Conservation (phyloP, 2,888 invertebrate species). For the Anaspis maculata region DNA sequence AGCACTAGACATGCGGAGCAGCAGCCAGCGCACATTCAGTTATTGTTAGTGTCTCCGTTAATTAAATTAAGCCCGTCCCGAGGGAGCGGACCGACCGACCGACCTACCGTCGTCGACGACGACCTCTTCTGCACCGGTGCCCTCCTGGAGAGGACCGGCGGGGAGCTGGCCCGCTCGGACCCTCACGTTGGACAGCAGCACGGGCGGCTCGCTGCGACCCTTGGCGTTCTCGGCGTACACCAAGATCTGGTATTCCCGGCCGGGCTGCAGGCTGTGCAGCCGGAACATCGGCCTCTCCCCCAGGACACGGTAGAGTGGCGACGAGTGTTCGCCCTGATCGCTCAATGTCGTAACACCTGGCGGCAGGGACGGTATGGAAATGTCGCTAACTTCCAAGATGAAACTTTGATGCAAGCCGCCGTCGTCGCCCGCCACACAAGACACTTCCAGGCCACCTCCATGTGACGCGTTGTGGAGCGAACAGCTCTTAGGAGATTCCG, state of each 20-base stretch:
- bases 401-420: conserved; percentile 78
- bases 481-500: conserved; percentile 70
- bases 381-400: conserved; percentile 67
- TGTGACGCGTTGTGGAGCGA: conserved; percentile 57
- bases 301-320: conserved; percentile 49
- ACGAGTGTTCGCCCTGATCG: conserved; percentile 37
- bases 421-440: conserved; percentile 70
- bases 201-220: conserved; percentile 67
- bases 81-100: too few species aligned
- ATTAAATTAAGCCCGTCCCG: conserved; percentile 35
- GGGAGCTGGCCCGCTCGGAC: conserved; percentile 23
- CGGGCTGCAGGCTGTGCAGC: conserved; percentile 65
- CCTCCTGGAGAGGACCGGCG: conserved; percentile 16
- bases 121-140: conserved; percentile 28
- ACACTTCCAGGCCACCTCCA: conserved; percentile 55
- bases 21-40: conserved; percentile 31
- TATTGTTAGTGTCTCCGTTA: conserved; percentile 37
- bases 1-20: conserved; percentile 32
- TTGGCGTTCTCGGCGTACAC: conserved; percentile 77
- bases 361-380: conserved; percentile 39
- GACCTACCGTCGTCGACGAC: too few species aligned
- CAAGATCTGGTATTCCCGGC: conserved; percentile 66
- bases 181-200: conserved; percentile 58
- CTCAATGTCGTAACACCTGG: conserved; percentile 40
- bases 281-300: conserved; percentile 64